A percentile compares a stretch with the other conserved stretches of the same genome.
Conservation (phyloP, 2,113 vertebrate species). For the Vidua chalybeata region DNA sequence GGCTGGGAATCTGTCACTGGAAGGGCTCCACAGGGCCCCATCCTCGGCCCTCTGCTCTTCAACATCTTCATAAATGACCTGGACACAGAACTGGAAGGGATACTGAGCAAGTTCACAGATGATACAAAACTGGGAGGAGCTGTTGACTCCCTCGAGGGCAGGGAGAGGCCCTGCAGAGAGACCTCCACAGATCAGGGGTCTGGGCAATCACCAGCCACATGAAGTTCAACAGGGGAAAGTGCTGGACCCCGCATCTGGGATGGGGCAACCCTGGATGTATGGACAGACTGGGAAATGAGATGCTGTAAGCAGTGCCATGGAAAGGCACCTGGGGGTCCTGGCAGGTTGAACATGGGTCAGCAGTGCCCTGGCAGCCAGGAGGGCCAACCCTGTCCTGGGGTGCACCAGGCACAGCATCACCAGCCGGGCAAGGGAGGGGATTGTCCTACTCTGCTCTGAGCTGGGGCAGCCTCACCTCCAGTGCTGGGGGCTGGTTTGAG, state of each 20-base stretch:
- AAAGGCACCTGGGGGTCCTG: neutral
- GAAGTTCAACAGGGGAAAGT: neutral
- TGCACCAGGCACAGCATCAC: accelerated
- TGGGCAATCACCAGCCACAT: neutral
- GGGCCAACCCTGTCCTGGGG: neutral
- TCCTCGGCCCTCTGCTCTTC: neutral
- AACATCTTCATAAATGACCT: neutral
- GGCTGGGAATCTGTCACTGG: neutral
- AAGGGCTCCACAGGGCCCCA: neutral
- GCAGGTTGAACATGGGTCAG: neutral
- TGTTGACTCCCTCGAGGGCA: neutral
- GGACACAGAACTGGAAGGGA: neutral
- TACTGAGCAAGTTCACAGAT: neutral
- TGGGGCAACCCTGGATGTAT: too few species aligned
- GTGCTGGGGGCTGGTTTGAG: neutral
- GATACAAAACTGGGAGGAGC: neutral
- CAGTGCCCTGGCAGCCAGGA: neutral
- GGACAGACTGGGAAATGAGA: neutral
- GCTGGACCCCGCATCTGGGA: neutral
- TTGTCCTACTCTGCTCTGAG: neutral
- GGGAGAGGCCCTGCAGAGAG: neutral
- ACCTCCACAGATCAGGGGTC: neutral
- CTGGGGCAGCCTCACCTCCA: accelerated
- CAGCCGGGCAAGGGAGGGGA: neutral
- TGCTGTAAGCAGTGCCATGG: neutral